phyloP scores from a whole-genome alignment of 2,113 vertebrate genomes.

The Alaudala cheleensis region DNA sequence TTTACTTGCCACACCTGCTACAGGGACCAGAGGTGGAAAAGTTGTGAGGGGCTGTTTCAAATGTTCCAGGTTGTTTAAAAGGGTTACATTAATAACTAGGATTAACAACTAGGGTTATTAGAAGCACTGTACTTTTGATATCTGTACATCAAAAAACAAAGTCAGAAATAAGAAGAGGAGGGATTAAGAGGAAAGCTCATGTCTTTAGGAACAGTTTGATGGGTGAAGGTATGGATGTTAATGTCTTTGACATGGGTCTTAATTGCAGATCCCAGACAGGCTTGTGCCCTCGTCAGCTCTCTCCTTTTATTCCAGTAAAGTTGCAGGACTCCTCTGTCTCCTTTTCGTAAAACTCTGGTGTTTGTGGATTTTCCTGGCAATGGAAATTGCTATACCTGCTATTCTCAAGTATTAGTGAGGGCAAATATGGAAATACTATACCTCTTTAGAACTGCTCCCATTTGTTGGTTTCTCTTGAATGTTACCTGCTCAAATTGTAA shows the following conservation, averaged over 20 bases:
- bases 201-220: not conserved
- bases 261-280: not conserved
- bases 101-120: not conserved
- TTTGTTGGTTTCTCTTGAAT: not conserved
- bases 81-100: too few species aligned
- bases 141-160: not conserved
- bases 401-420: not conserved
- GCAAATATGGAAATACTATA: not conserved
- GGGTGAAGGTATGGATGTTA: not conserved
- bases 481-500: not conserved
- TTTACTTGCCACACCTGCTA: not conserved
- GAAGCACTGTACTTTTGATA: too few species aligned
- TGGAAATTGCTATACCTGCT: not conserved
- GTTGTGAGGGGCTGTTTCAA: too few species aligned
- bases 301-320: not conserved
- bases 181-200: not conserved
- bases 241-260: fast-evolving
- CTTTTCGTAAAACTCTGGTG: not conserved
- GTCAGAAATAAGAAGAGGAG: not conserved
- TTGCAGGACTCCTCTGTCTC: not conserved
- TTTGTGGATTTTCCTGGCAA: not conserved
- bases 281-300: fast-evolving
- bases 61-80: not conserved
- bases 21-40: too few species aligned
- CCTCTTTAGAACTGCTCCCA: not conserved